Evolutionary conservation across 2,888 invertebrate genomes (phyloP).

Genomic region (Thelaira solivaga): DNA sequence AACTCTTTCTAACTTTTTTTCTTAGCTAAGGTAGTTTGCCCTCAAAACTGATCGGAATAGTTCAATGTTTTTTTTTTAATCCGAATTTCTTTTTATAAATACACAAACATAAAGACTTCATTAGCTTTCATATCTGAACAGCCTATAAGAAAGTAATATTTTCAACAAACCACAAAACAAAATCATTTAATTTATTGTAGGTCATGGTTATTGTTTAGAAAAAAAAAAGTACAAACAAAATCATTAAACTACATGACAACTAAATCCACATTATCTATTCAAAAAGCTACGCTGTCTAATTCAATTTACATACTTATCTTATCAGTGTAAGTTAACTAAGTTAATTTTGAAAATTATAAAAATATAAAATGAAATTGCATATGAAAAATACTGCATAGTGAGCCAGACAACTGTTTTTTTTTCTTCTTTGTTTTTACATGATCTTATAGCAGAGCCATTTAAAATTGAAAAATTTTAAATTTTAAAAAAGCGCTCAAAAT

Average conservation of each 20-base stretch:
- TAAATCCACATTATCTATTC: slow-evolving; percentile 14
- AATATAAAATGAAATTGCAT: slow-evolving; percentile 1
- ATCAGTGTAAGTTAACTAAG: slow-evolving; percentile 18
- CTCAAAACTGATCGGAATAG: no score
- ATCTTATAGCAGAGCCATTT: no score
- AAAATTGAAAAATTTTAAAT: no score
- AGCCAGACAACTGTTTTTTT: no score
- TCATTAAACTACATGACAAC: neutral
- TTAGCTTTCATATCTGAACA: no score
- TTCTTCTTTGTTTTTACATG: no score
- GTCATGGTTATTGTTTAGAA: slow-evolving; percentile 55
- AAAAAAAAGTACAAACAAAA: neutral
- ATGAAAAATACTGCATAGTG: neutral
- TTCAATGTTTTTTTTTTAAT: no score
- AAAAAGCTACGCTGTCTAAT: neutral
- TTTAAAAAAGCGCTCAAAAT: no score
- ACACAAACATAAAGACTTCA: no score
- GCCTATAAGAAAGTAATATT: neutral
- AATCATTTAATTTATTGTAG: slow-evolving; percentile 38
- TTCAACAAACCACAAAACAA: neutral
- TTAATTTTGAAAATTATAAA: slow-evolving; percentile 15
- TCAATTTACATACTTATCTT: slow-evolving; percentile 19
- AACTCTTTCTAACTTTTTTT: no score
- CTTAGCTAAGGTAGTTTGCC: no score
- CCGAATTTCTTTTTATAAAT: no score